A percentile compares a stretch with the other conserved stretches of the same genome.
These are phyloP conservation scores for Phymatocera aterrima DNA, from an alignment of 2,888 invertebrate species.

Conservation along the genomic window DNA sequence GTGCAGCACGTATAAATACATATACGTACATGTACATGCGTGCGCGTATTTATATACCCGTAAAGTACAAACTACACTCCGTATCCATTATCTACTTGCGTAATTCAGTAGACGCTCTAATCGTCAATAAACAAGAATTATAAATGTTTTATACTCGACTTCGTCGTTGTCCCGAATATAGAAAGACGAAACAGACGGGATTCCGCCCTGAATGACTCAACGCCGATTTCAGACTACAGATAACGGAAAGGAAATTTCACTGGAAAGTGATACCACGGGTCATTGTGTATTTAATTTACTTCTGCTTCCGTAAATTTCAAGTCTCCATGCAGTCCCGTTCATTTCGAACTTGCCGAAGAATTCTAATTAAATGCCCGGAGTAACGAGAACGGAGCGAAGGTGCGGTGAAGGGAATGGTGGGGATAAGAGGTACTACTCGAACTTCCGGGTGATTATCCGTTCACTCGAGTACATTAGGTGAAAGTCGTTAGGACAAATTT, in stretches of 20 bases:
- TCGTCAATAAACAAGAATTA: slow-evolving; percentile 20
- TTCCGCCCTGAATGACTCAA: not conserved
- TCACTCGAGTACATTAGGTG: slow-evolving; percentile 16
- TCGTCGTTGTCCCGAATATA: not conserved
- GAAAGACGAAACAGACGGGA: not conserved
- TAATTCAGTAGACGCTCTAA: not conserved
- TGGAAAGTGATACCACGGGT: not conserved
- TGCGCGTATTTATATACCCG: too few relatives aligned
- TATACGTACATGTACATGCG: too few relatives aligned
- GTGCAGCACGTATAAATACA: too few relatives aligned
- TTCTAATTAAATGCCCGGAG: slow-evolving; percentile 22
- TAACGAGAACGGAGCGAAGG: not conserved
- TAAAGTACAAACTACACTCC: too few relatives aligned
- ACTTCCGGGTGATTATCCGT: slow-evolving; percentile 18
- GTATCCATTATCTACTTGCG: not conserved
- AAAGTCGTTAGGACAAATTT: slow-evolving; percentile 6
- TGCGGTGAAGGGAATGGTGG: not conserved
- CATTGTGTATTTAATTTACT: not conserved
- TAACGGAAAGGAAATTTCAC: not conserved
- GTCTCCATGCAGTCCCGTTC: not conserved
- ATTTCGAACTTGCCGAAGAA: slow-evolving; percentile 24
- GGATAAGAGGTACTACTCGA: not conserved
- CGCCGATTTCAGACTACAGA: not conserved
- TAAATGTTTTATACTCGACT: too few relatives aligned
- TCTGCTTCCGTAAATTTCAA: not conserved